These are phyloP conservation scores for Cephus rjabovi DNA, from an alignment of 2,888 invertebrate genomes.

Conservation along the genomic window DNA sequence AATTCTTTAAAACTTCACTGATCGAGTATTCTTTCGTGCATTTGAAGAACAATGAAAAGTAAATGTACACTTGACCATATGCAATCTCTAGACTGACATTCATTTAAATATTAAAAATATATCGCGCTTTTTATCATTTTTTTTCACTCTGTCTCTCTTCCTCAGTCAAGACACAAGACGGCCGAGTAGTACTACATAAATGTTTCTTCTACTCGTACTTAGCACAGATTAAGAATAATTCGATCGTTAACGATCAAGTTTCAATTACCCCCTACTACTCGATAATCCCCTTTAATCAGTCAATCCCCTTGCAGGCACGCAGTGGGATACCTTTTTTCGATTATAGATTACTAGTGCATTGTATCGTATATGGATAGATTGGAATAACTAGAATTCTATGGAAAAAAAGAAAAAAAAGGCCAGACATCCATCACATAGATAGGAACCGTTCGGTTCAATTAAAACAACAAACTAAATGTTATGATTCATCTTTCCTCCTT, in stretches of 20 bases:
- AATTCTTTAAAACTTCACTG: neutral
- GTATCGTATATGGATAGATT: neutral
- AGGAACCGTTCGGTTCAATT: neutral
- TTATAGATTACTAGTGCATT: neutral
- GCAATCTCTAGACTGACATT: neutral
- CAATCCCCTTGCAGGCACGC: conserved; percentile 24
- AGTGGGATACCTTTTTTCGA: conserved; percentile 16
- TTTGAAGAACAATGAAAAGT: neutral
- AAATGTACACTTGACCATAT: neutral
- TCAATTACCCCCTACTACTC: conserved; percentile 16
- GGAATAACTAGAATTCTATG: neutral
- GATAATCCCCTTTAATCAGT: conserved; percentile 27
- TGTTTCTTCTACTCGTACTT: conserved; percentile 54
- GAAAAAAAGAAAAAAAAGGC: neutral
- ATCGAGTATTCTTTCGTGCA: neutral
- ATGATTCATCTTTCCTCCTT: neutral
- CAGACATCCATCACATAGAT: neutral
- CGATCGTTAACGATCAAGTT: conserved; percentile 37
- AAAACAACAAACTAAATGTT: neutral
- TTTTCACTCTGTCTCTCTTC: neutral
- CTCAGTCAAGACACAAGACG: neutral
- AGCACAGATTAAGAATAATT: conserved; percentile 61
- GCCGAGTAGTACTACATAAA: neutral
- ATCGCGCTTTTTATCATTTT: neutral
- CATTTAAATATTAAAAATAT: neutral